Base-by-base conservation (phyloP, 2,888 invertebrate species). In the Laspeyria flexula region DNA sequence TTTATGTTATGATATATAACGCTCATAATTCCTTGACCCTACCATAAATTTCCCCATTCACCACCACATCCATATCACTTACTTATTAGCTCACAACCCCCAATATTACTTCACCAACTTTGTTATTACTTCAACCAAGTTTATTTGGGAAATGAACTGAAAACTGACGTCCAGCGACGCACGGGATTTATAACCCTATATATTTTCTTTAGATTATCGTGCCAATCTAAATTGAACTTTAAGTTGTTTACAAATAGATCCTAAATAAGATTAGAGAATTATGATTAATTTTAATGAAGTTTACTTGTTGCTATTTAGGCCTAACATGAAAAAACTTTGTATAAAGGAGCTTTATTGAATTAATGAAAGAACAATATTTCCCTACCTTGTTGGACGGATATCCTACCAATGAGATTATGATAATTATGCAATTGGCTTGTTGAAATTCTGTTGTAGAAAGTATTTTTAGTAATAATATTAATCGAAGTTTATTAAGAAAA, bases 131-230 rank as follows among this genome's bases (percentile, higher is more conserved):
- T 85, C 61, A 75, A 60, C 75, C 63, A 79, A 88, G 82, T 88
- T 88, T 86, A 86, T 86, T 87, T 84, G 80, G 80, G 81, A 86
- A 85, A 86, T 88, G 85, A 87, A 85, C 83, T 81, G 85, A 75
- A 80, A 85, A 82, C 83, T 74, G 79, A 77, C 78, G 83, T 81
- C 84, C 85, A 80, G 73, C 72, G 74, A 81, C 78, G 75, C 71
- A 77, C 77, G 51, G 76, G 71, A 85, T 84, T 86, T 84, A 85
- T 81, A 75, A 73, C 77, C 68, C 63, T 53, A 60, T 66, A 60
- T 60, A 62, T 64, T 70, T 52, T 49, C 50, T 43, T 39, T 53
- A 49, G 41, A 60, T 48, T 41, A 44, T 10, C 35, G 56, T 56
- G 59, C 58, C 58, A 65, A 48, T 40, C 60, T 18, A 74, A 73